These are phyloP conservation scores for Toxotes chatareus DNA, from an alignment of 2,113 vertebrate species.

Conservation along the genomic window DNA sequence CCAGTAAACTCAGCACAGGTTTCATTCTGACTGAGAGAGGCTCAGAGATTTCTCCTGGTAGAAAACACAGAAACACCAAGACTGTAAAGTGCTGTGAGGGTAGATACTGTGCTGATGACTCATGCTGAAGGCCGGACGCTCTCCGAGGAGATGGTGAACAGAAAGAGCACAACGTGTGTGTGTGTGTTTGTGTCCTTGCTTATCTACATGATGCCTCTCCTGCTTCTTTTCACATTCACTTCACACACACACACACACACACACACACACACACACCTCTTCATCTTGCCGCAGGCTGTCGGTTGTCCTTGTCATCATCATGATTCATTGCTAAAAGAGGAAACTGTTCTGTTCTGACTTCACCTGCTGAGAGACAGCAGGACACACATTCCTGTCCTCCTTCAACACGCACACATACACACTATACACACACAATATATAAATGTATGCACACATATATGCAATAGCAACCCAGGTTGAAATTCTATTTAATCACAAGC, in stretches of 20 bases:
- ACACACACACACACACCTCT: constrained; percentile 3
- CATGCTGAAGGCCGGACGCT: constrained; percentile 35
- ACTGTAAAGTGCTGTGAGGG: neutral
- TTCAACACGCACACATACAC: neutral
- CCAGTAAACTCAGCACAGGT: neutral
- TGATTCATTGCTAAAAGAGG: constrained; percentile 61
- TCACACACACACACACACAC: neutral
- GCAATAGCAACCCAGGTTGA: too few relatives aligned
- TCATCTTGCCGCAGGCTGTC: constrained; percentile 30
- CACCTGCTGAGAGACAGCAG: constrained; percentile 25
- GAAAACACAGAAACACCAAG: neutral
- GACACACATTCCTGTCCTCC: neutral
- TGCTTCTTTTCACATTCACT: constrained; percentile 35
- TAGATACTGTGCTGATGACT: constrained; percentile 23
- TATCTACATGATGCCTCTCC: constrained; percentile 25
- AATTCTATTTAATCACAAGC: too few relatives aligned
- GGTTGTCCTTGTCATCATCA: constrained; percentile 45
- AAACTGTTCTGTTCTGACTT: constrained; percentile 36
- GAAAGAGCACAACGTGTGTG: neutral
- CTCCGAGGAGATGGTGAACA: constrained; percentile 12
- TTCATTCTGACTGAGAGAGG: neutral
- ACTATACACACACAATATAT: neutral
- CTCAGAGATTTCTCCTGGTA: neutral
- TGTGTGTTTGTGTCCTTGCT: neutral
- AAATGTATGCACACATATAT: neutral